Conservation (phyloP, 2,888 invertebrate genomes). For the Orchesella flavescens region DNA sequence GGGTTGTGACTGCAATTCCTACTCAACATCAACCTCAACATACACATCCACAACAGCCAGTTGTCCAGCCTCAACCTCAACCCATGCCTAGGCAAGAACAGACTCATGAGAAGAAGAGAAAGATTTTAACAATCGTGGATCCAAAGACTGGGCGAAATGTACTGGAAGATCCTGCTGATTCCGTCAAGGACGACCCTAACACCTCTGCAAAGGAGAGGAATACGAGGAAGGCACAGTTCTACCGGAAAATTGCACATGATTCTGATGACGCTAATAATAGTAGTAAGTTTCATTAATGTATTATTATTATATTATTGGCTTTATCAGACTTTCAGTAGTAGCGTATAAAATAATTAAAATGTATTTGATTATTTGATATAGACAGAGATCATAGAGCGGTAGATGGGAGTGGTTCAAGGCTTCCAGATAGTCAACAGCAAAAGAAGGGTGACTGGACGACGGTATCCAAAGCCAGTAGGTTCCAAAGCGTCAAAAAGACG, state of each 20-base stretch:
- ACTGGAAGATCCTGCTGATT: slow-evolving; percentile 22
- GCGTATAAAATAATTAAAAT: too few species aligned
- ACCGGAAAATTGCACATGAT: slow-evolving; percentile 71
- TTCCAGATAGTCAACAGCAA: slow-evolving; percentile 47
- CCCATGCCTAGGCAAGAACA: slow-evolving; percentile 70
- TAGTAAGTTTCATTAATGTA: slow-evolving; percentile 3
- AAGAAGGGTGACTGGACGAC: slow-evolving; percentile 74
- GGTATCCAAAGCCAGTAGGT: slow-evolving; percentile 72
- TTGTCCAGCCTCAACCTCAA: slow-evolving; percentile 50
- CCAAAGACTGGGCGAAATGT: slow-evolving; percentile 74
- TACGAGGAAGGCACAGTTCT: slow-evolving; percentile 68
- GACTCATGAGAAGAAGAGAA: slow-evolving; percentile 73
- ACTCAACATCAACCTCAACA: slow-evolving; percentile 60
- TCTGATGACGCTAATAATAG: too few species aligned
- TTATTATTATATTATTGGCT: slow-evolving; percentile 31
- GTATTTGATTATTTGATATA: too few species aligned
- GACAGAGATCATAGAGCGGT: slow-evolving; percentile 50
- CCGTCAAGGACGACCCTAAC: slow-evolving; percentile 43
- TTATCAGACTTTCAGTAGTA: too few species aligned
- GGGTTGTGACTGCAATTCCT: slow-evolving; percentile 47
- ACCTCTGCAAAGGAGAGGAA: slow-evolving; percentile 27
- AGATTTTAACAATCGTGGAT: slow-evolving; percentile 76
- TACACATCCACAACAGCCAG: slow-evolving; percentile 61
- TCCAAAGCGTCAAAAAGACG: slow-evolving; percentile 61
- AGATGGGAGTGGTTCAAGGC: slow-evolving; percentile 18